Evolutionary conservation across 2,113 vertebrate genomes (phyloP).

Genomic region (Paramormyrops kingsleyae): DNA sequence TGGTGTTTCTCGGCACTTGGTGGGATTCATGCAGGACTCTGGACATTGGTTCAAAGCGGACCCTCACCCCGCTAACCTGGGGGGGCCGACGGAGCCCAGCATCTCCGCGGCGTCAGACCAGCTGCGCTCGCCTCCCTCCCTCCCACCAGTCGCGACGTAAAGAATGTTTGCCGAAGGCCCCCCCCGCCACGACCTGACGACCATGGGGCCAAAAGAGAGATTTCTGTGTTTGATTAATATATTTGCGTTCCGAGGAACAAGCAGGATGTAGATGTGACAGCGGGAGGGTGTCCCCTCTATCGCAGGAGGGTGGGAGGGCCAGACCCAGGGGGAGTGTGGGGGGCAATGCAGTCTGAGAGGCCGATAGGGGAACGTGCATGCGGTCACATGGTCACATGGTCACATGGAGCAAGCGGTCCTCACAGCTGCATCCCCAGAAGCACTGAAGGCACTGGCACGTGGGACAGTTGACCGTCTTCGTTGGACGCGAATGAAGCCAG

Average conservation of each 20-base stretch:
- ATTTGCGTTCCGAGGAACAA: constrained; percentile 57
- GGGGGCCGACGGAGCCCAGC: not conserved
- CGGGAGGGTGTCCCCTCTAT: constrained; percentile 54
- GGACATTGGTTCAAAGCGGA: constrained; percentile 1
- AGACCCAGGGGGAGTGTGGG: not conserved
- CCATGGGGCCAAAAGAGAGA: constrained; percentile 39
- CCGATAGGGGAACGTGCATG: not conserved
- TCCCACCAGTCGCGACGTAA: not conserved
- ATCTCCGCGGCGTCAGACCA: not conserved
- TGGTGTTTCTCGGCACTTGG: not conserved
- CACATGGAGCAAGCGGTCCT: not conserved
- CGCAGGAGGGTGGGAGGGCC: constrained; percentile 30
- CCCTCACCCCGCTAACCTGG: not conserved
- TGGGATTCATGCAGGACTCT: not conserved
- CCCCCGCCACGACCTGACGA: constrained; percentile 20
- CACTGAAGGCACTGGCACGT: not conserved
- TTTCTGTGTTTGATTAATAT: constrained; percentile 59
- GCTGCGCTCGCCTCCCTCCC: not conserved
- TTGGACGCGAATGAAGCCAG: not conserved
- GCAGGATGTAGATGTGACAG: constrained; percentile 27
- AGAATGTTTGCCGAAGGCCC: not conserved
- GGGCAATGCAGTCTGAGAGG: not conserved
- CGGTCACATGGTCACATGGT: not conserved
- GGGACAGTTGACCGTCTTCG: not conserved
- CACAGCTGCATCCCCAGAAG: not conserved